Percentiles rank a stretch among this genome's conserved stretches.
Evolutionary conservation across 2,113 vertebrate genomes (phyloP).

Genomic region (Poeciliopsis occidentalis): DNA sequence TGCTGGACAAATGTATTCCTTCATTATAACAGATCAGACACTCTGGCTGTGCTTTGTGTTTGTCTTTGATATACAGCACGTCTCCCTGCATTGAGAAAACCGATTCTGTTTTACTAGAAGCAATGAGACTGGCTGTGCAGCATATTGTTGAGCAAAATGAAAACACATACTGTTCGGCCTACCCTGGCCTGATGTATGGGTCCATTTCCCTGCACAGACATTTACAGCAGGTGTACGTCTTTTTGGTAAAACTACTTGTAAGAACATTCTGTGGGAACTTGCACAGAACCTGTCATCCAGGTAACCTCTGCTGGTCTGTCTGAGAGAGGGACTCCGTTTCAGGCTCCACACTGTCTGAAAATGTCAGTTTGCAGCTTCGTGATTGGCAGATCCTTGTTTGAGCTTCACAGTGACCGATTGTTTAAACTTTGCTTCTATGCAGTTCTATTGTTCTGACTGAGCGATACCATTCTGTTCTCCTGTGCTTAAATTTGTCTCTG

Average conservation of each 20-base stretch:
- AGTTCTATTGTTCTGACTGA: constrained; percentile 18
- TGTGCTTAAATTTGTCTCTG: neutral
- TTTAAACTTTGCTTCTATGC: constrained; percentile 38
- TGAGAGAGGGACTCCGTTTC: constrained; percentile 53
- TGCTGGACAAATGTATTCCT: neutral
- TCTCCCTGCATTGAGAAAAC: neutral
- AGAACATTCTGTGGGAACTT: constrained; percentile 18
- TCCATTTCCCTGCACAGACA: constrained; percentile 32
- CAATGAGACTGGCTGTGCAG: constrained; percentile 16
- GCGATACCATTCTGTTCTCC: constrained; percentile 7
- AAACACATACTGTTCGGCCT: constrained; percentile 3
- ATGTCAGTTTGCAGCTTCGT: constrained; percentile 39
- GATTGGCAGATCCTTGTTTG: constrained; percentile 50
- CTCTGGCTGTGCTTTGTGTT: neutral
- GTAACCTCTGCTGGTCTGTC: constrained; percentile 44
- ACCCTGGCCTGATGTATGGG: constrained; percentile 26
- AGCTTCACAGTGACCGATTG: constrained; percentile 36
- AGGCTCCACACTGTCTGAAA: constrained; percentile 32
- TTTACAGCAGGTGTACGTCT: constrained; percentile 19
- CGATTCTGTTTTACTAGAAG: constrained; percentile 13
- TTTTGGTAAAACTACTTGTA: constrained; percentile 36
- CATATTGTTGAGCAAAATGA: constrained; percentile 24
- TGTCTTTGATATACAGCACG: constrained; percentile 14
- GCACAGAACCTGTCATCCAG: constrained; percentile 42
- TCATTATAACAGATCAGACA: constrained; percentile 12